Percentiles rank a stretch among this genome's conserved stretches.
phyloP scores from a whole-genome alignment of 2,888 invertebrate genomes.

The Abrostola tripartita region DNA sequence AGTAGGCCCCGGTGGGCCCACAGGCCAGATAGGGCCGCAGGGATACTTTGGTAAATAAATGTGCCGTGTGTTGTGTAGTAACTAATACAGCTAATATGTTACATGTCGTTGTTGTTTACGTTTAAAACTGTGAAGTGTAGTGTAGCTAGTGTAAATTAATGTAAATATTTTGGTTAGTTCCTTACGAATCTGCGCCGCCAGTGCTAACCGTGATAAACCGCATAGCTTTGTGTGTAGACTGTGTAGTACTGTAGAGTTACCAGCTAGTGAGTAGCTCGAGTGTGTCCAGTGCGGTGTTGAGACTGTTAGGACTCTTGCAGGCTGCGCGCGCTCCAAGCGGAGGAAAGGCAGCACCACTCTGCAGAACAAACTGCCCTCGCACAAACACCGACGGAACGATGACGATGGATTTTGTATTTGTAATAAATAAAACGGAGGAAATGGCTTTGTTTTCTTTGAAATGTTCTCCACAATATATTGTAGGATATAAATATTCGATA shows the following conservation, averaged over 20 bases:
- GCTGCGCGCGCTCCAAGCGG: slow-evolving; percentile 25
- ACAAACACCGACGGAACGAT: slow-evolving; percentile 9
- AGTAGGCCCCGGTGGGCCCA: slow-evolving; percentile 83
- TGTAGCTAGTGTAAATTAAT: slow-evolving; percentile 42
- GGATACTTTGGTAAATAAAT: slow-evolving; percentile 79
- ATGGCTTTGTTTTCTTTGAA: slow-evolving; percentile 17
- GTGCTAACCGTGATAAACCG: slow-evolving; percentile 50
- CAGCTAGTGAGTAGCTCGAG: background rate
- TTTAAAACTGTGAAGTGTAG: slow-evolving; percentile 41
- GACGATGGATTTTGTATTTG: slow-evolving; percentile 24
- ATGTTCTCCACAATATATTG: background rate
- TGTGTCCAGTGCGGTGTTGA: slow-evolving; percentile 10
- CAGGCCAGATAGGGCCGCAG: slow-evolving; percentile 74
- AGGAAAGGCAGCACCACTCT: background rate
- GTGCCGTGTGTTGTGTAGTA: slow-evolving; percentile 46
- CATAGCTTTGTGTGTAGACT: slow-evolving; percentile 26
- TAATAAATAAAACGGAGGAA: slow-evolving; percentile 34
- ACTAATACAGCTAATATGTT: slow-evolving; percentile 60
- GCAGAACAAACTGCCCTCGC: background rate
- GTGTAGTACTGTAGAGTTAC: background rate
- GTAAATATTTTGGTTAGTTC: slow-evolving; percentile 51
- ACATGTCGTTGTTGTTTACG: slow-evolving; percentile 38
- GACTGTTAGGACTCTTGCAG: slow-evolving; percentile 42
- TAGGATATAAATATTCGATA: background rate
- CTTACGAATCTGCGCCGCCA: slow-evolving; percentile 31